These are phyloP conservation scores for Daubentonia madagascariensis DNA, from an alignment of 2,113 vertebrate genomes.

Conservation along the genomic window DNA sequence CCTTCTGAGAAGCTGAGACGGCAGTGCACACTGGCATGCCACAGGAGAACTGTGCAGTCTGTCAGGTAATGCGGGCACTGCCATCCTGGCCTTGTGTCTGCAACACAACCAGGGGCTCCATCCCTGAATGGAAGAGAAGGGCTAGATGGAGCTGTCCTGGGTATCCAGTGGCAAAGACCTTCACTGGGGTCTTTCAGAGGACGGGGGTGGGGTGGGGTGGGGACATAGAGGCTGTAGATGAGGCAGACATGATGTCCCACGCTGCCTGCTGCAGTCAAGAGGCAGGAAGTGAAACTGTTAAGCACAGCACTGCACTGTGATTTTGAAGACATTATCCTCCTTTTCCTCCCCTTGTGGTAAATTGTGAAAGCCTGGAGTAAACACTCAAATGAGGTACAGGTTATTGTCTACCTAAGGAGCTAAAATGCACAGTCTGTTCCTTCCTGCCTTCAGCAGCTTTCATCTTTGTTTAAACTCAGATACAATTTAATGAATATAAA, in stretches of 20 bases:
- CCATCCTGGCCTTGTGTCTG: not conserved
- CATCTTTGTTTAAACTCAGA: not conserved
- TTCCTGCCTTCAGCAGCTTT: not conserved
- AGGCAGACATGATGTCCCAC: rapidly evolving
- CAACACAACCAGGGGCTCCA: not conserved
- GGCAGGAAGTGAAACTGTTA: not conserved
- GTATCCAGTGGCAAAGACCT: not conserved
- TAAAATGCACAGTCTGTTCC: not conserved
- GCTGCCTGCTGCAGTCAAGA: not conserved
- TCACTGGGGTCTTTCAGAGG: not conserved
- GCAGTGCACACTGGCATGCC: not conserved
- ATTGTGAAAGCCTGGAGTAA: not conserved
- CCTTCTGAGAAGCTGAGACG: not conserved
- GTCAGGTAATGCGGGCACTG: rapidly evolving
- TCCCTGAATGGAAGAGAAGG: not conserved
- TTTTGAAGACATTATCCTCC: not conserved
- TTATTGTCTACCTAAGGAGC: not conserved
- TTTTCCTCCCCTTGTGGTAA: not conserved
- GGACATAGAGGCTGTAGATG: not conserved
- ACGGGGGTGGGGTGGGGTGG: rapidly evolving
- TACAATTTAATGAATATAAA: not conserved
- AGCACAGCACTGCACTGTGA: not conserved
- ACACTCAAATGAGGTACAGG: not conserved
- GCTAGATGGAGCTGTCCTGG: no score
- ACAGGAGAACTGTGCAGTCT: not conserved